Base-by-base conservation (phyloP, 1,140 invertebrate genomes). In the Orius insidiosus region DNA sequence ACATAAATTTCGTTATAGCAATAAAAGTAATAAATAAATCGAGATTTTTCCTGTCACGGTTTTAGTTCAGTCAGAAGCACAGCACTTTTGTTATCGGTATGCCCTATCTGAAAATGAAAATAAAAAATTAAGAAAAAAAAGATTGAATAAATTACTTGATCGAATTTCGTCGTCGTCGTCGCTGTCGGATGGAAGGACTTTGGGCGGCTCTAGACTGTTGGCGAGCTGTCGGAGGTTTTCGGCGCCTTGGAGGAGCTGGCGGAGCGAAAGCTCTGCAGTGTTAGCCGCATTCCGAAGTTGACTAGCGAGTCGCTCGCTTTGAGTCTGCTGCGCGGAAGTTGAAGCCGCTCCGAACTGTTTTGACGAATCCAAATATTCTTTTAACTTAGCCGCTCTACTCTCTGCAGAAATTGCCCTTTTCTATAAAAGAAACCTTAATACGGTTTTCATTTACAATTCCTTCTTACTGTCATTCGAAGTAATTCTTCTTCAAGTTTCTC, bases 181-280 rank as follows among this genome's bases (percentile, higher is more conserved):
- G 24, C 31, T 30, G 14, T 43, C 41, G 2, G 41, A 43, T 18
- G 41, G 41, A 32, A 15, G 18, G 24, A 43, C 9, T 18, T 43
- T 18, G 18, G 41, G 41, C n/a, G 41, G 41, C 19, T 43, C 41
- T 15, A 43, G 16, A 8, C n/a, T 43, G 24, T 43, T 30, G 3
- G 41, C 41, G n/a, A 43, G 31, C 19, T 43, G 41, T 31, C 41
- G 18, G 7, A 43, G 24, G 24, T 43, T 43, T n/a, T 43, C 41
- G n/a, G 31, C 41, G 5, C 41, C 41, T n/a, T 18, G 6, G 10
- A 43, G 24, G 10, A 43, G 10, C 31, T 43, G 41, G 5, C 41
- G 24, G 41, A 78, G 59, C 14, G 74, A 76, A 24, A 67, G 61
- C 60, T 78, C 75, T 11, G 76, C 76, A 36, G 69, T 70, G 46